Conservation (phyloP, 2,888 invertebrate species). For the Cremastinae sp. region DNA sequence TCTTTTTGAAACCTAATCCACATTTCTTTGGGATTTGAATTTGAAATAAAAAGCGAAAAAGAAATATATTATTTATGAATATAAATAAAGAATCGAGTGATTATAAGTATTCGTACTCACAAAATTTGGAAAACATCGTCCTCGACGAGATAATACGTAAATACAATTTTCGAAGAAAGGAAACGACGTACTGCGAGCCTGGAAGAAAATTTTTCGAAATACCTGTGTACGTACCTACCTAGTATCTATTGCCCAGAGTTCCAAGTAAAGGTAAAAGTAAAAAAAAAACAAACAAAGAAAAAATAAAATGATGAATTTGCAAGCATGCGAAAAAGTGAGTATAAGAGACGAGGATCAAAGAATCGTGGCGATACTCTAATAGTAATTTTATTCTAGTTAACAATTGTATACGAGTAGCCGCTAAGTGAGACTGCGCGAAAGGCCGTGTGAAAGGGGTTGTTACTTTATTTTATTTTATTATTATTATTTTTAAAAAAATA, state of each 20-base stretch:
- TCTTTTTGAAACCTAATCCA: slow-evolving; percentile 66
- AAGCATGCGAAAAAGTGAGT: too few species aligned
- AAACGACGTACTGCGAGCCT: slow-evolving; percentile 45
- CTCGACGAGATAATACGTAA: slow-evolving; percentile 33
- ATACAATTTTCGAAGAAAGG: slow-evolving; percentile 45
- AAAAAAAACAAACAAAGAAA: slow-evolving; percentile 44
- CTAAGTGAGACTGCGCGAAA: slow-evolving; percentile 71
- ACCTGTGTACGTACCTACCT: slow-evolving; percentile 62
- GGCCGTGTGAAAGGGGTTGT: slow-evolving; percentile 48
- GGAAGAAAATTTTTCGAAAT: slow-evolving; percentile 48
- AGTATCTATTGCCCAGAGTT: slow-evolving; percentile 63
- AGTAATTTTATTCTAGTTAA: slow-evolving; percentile 80
- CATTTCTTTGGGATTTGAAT: slow-evolving; percentile 63
- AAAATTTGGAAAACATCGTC: slow-evolving; percentile 46
- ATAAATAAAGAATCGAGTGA: slow-evolving; percentile 34
- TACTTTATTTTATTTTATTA: slow-evolving; percentile 33
- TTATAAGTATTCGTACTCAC: slow-evolving; percentile 30
- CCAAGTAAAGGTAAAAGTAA: slow-evolving; percentile 33
- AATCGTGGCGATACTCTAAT: slow-evolving; percentile 70
- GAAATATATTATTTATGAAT: slow-evolving; percentile 23
- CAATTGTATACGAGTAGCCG: slow-evolving; percentile 80
- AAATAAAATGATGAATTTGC: slow-evolving; percentile 54
- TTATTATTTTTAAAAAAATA: too few species aligned
- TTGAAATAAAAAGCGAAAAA: slow-evolving; percentile 45
- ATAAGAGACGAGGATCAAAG: slow-evolving; percentile 60